Evolutionary conservation across 2,113 vertebrate species (phyloP).

Genomic region (Elachura formosa): DNA sequence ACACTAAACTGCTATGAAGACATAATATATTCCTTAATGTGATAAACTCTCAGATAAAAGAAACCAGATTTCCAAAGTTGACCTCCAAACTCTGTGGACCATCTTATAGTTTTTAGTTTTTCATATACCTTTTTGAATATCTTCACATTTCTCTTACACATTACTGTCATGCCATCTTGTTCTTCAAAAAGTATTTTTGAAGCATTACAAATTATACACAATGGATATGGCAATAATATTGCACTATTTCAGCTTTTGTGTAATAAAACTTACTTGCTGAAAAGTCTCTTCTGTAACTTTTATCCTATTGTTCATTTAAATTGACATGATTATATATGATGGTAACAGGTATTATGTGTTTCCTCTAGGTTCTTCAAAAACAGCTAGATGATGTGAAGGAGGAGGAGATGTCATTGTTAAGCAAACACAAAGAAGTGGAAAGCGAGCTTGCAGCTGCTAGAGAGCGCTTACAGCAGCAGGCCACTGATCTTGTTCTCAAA

Average conservation of each 20-base stretch:
- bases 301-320: background rate
- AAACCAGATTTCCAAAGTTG: background rate
- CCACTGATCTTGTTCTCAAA: conserved; percentile 95
- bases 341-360: conserved; percentile 14
- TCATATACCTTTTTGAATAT: background rate
- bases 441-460: conserved; percentile 91
- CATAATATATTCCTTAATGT: background rate
- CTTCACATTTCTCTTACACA: background rate
- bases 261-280: background rate
- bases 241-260: background rate
- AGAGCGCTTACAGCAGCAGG: conserved; percentile 92
- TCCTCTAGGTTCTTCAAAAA: conserved; percentile 86
- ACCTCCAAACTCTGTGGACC: background rate
- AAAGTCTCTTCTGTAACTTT: background rate
- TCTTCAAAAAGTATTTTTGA: background rate
- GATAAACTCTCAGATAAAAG: background rate
- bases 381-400: conserved; percentile 94
- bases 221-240: background rate
- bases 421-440: conserved; percentile 94
- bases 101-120: background rate
- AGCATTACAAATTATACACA: background rate
- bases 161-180: background rate
- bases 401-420: conserved; percentile 89
- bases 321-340: background rate
- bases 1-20: background rate